Base-by-base conservation (phyloP, 2,797 vertebrate genomes). In the Thaleichthys pacificus region DNA sequence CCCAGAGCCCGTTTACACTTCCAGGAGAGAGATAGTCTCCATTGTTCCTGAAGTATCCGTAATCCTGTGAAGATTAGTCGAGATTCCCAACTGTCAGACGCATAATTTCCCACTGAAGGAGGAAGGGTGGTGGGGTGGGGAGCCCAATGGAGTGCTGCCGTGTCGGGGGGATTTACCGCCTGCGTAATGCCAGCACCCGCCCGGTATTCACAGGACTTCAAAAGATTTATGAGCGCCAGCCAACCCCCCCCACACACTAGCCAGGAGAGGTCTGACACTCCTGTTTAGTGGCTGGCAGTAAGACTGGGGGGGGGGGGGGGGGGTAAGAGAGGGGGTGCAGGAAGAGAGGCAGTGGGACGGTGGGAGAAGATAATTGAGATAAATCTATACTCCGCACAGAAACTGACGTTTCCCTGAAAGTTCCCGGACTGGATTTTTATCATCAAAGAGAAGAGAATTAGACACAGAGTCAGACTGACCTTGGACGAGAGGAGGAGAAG, bases 351-450 rank as follows among this genome's bases (percentile, higher is more conserved):
- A 9, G 17, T n/a, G 51, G 51, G 51, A n/a, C 15, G 51, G 4
- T 56, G 15, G 68, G 77, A 24, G 77, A 74, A 76, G 85, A 85
- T 89, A 89, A 91, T 87, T 88, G 86, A 87, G 87, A 89, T 90
- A 90, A 87, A 91, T 89, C 83, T 84, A 72, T 72, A 77, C 80
- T 82, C 79, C 70, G 56, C 42, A 22, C 60, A 78, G 82, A 77
- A 80, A 83, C 0, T 70, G 85, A 90, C 88, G 84, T 81, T 89
- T 88, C 81, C 81, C 80, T 82, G 64, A 82, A 42, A 85, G 80
- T 77, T 77, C 51, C 51, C 76, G 77, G 73, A 77, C 70, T 76
- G 81, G 85, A 83, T 88, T 87, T 88, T 87, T 83, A 87, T 82
- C 73, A 80, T 88, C 76, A 88, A 86, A 87, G 80, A 77, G 84